These are phyloP conservation scores for Oncorhynchus gorbuscha DNA, from an alignment of 2,113 vertebrate genomes.

Conservation along the genomic window DNA sequence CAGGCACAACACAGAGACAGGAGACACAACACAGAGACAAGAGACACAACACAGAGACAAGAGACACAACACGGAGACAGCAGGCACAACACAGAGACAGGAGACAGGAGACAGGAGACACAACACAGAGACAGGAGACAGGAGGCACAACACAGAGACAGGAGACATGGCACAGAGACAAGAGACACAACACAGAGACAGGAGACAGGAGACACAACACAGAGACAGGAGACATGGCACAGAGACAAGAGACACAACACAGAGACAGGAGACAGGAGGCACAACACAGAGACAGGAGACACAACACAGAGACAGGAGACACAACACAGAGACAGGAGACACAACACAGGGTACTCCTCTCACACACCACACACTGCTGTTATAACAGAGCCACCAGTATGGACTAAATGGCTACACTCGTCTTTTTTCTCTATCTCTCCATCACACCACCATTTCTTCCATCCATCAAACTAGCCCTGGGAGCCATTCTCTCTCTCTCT, in stretches of 20 bases:
- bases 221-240: no score
- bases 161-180: no score
- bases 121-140: no score
- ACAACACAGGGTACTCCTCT: neutral
- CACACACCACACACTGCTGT: neutral
- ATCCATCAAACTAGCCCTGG: neutral
- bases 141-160: no score
- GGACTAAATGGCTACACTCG: neutral
- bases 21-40: no score
- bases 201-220: constrained; percentile 5
- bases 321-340: no score
- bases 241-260: constrained; percentile 4
- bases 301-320: no score
- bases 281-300: neutral
- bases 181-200: constrained; percentile 16
- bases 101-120: no score
- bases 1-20: no score
- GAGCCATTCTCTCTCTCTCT: neutral
- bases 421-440: neutral
- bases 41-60: no score
- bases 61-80: no score
- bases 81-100: no score
- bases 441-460: neutral
- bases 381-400: neutral
- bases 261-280: neutral